Evolutionary conservation across 2,888 invertebrate species (phyloP).

Genomic region (Meloe dianella): DNA sequence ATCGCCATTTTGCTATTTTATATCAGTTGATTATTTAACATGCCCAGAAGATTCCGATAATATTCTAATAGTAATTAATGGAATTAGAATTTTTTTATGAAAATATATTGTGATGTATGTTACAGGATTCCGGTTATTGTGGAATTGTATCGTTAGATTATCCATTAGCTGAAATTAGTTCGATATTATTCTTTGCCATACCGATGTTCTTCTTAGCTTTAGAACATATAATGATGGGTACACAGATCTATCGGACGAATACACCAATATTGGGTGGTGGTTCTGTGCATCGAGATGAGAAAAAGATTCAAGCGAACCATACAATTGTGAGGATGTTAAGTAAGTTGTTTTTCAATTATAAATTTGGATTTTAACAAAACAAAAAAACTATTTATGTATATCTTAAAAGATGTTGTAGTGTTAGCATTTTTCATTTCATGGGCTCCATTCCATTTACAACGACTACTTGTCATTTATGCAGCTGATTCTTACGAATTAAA

Average conservation of each 20-base stretch:
- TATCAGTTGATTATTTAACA: slow-evolving; percentile 74
- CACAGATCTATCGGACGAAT: slow-evolving; percentile 64
- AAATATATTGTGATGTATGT: slow-evolving; percentile 22
- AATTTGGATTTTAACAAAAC: not conserved
- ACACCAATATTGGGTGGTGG: slow-evolving; percentile 55
- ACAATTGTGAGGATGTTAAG: slow-evolving; percentile 82
- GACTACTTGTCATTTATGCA: slow-evolving; percentile 81
- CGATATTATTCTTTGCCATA: slow-evolving; percentile 80
- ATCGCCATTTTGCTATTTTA: slow-evolving; percentile 77
- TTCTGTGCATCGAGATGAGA: slow-evolving; percentile 71
- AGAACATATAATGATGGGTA: slow-evolving; percentile 80
- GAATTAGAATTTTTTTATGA: no score
- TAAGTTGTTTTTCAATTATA: slow-evolving; percentile 57
- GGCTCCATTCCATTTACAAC: slow-evolving; percentile 95
- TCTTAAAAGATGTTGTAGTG: slow-evolving; percentile 81
- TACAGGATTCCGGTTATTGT: slow-evolving; percentile 80
- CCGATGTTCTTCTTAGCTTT: slow-evolving; percentile 76
- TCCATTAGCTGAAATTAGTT: slow-evolving; percentile 81
- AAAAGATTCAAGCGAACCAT: slow-evolving; percentile 72
- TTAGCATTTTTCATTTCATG: slow-evolving; percentile 93
- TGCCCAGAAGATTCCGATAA: slow-evolving; percentile 66
- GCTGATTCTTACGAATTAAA: slow-evolving; percentile 72
- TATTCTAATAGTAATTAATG: slow-evolving; percentile 13
- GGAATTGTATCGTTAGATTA: slow-evolving; percentile 69
- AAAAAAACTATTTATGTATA: not conserved